Conservation (phyloP, 92 coral and sea anemone genomes). For the Zoanthus sansibaricus region DNA sequence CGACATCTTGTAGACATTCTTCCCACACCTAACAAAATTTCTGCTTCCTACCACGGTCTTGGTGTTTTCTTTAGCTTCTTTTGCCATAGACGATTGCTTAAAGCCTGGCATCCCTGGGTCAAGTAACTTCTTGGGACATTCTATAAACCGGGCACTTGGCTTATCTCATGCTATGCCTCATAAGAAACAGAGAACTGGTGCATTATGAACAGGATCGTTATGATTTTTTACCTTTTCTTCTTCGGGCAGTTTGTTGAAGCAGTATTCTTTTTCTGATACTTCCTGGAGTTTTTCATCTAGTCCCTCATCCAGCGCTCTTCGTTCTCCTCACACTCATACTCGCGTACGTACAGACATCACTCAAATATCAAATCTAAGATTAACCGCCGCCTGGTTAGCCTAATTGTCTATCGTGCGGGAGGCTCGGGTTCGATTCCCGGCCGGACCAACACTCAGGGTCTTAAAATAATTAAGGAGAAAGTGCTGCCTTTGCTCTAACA, state of each 20-base stretch:
- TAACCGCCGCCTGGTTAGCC: too few species aligned
- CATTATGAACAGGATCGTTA: not conserved
- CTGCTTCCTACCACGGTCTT: constrained; percentile 1
- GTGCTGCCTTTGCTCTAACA: too few species aligned
- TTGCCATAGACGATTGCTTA: not conserved
- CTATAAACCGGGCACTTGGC: not conserved
- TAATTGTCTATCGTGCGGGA: too few species aligned
- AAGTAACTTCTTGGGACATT: not conserved
- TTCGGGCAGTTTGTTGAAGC: not conserved
- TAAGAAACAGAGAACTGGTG: constrained; percentile 3
- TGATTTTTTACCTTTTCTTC: constrained; percentile 10
- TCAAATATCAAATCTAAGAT: not conserved
- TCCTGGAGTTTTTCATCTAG: not conserved
- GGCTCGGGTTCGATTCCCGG: too few species aligned
- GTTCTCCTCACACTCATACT: not conserved
- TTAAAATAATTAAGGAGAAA: too few species aligned
- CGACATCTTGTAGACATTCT: too few species aligned
- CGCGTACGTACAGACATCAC: not conserved
- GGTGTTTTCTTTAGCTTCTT: not conserved
- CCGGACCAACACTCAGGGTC: too few species aligned
- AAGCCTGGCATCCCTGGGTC: not conserved
- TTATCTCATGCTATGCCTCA: constrained; percentile 6
- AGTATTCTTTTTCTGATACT: not conserved
- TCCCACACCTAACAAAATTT: too few species aligned
- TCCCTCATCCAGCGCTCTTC: too few species aligned